Evolutionary conservation across 2,113 vertebrate species (phyloP), one percentile per base, ranked within the genome.

Genomic region (Triplophysa siluroides): DNA sequence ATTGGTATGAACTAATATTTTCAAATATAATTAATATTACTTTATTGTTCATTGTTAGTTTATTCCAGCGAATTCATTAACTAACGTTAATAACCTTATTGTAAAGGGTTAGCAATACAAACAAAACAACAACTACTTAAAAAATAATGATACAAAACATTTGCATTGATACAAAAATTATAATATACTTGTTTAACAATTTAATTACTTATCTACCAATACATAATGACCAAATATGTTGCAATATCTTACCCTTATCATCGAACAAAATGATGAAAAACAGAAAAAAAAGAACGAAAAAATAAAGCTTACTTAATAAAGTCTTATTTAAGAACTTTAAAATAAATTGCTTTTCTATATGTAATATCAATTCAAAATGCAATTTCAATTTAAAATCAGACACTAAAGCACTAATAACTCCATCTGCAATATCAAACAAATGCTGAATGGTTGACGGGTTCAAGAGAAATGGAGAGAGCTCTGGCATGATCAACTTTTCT

Each of bases 401-500:
- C 86, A 33, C 62, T 19, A 54, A 70, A 16, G 11, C 47, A 50
- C 47, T 50, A 50, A 19, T 3, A 6, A 8, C 3, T 9, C 2
- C 10, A 8, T 63, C 4, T 41, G 13, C 23, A 33, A 63, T 14
- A 38, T 38, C 63, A 33, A 33, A 69, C 69, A 33, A 64, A 19
- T 56, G 62, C 33, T 72, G 64, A 87, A 84, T 8, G 43, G 56
- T 2, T 80, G 64, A 65, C 21, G 18, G 82, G 70, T 70, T 66
- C 52, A 24, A 12, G 19, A 41, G 19, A 75, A 83, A 72, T 80
- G 83, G 80, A 58, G 64, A 63, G 63, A 63, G 61, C 23, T 26
- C 69, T 79, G 41, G 24, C 65, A 38, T 66, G 23, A 24, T 56
- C 63, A 66, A 50, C 75, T 80, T 84, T 87, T 87, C 78, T 86